phyloP scores from a whole-genome alignment of 2,113 vertebrate genomes.

The Myiozetetes cayanensis region DNA sequence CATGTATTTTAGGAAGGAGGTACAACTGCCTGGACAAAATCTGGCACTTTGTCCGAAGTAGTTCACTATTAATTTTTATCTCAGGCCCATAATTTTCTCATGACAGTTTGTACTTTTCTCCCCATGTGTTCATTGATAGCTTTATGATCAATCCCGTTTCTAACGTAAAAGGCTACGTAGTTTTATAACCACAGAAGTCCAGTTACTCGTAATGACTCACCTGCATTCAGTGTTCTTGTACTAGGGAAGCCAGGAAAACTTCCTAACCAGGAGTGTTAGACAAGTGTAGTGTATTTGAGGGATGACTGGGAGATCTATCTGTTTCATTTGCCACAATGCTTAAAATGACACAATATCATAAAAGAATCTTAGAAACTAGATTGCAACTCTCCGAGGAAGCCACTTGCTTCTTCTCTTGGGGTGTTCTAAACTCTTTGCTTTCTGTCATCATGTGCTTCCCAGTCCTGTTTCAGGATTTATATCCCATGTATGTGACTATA shows the following conservation, averaged over 20 bases:
- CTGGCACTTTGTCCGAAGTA: not conserved
- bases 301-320: not conserved
- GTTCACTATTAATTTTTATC: constrained; percentile 47
- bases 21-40: constrained; percentile 28
- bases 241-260: not conserved
- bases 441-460: not conserved
- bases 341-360: not conserved
- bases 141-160: not conserved
- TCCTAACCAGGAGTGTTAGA: not conserved
- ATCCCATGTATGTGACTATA: not conserved
- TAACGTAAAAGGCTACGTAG: not conserved
- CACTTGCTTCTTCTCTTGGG: not conserved
- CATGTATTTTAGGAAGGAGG: constrained; percentile 7
- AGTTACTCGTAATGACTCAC: not conserved
- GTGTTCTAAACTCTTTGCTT: not conserved
- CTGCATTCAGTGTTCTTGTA: not conserved
- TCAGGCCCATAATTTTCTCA: constrained; percentile 3
- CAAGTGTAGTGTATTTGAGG: not conserved
- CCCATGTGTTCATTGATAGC: not conserved
- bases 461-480: not conserved
- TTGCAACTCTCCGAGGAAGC: not conserved
- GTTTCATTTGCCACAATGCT: not conserved
- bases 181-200: not conserved
- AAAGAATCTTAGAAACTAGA: not conserved
- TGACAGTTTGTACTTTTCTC: not conserved